A percentile compares a stretch with the other conserved stretches of the same genome.
These are phyloP conservation scores for Pangasianodon hypophthalmus DNA, from an alignment of 2,113 vertebrate genomes.

Conservation along the genomic window DNA sequence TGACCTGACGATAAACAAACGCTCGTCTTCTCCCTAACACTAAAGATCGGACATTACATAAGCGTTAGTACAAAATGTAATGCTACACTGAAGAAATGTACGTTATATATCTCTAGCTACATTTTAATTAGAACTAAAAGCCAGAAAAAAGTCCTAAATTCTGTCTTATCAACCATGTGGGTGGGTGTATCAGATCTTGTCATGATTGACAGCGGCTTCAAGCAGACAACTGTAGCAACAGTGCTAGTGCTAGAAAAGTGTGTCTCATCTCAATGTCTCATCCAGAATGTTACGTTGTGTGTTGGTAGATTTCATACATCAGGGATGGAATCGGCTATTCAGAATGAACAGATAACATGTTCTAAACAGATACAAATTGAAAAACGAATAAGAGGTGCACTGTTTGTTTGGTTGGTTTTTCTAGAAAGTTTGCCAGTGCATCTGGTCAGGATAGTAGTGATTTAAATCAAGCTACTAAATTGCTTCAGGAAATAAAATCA, in stretches of 20 bases:
- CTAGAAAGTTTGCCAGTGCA: background rate
- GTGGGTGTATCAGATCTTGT: background rate
- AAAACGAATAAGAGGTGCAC: background rate
- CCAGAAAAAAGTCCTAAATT: background rate
- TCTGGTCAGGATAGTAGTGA: background rate
- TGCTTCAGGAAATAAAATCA: background rate
- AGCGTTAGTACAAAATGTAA: background rate
- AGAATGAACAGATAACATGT: background rate
- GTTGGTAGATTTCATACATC: background rate
- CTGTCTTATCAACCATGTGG: background rate
- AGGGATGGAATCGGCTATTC: no score
- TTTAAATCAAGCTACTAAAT: background rate
- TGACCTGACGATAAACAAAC: slow-evolving; percentile 34
- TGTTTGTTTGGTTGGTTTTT: no score
- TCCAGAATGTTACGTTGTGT: background rate
- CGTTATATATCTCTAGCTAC: background rate
- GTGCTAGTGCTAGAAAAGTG: background rate
- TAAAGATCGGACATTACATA: background rate
- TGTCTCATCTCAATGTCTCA: background rate
- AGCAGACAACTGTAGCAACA: background rate
- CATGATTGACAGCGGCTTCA: background rate
- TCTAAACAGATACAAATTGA: background rate
- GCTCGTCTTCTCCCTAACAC: background rate
- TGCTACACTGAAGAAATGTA: background rate
- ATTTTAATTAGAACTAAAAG: background rate